Evolutionary conservation across 2,113 vertebrate genomes (phyloP).

Genomic region (Mus pahari): DNA sequence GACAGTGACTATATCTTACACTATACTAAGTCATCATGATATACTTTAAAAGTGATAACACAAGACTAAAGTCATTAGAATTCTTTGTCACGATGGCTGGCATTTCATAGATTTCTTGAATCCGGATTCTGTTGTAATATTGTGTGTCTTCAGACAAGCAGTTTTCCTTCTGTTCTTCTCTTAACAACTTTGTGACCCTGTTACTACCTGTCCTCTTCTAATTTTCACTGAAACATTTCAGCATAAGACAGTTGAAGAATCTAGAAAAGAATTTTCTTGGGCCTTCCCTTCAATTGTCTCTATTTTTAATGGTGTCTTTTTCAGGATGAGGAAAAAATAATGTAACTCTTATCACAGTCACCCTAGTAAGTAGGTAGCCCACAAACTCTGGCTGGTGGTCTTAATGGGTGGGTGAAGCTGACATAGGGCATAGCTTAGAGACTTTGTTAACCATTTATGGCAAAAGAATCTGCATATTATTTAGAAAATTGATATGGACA

Average conservation of each 20-base stretch:
- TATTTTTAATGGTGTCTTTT: slow-evolving; percentile 12
- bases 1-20: slow-evolving; percentile 11
- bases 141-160: background rate
- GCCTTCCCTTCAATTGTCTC: background rate
- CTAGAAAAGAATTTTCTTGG: background rate
- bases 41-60: background rate
- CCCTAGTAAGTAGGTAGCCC: background rate
- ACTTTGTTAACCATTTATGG: background rate
- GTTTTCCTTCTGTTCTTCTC: background rate
- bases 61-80: slow-evolving; percentile 14
- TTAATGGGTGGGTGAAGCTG: background rate
- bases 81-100: slow-evolving; percentile 8
- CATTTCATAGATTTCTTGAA: slow-evolving; percentile 31
- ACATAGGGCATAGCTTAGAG: background rate
- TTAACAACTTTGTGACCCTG: background rate
- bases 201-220: background rate
- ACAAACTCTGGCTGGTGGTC: background rate
- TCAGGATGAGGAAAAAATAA: background rate
- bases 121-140: background rate
- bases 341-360: background rate
- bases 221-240: slow-evolving; percentile 24
- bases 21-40: background rate
- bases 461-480: background rate
- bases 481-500: background rate
- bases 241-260: background rate